Conservation (phyloP, 2,888 invertebrate species). For the Calameuta pallipes region DNA sequence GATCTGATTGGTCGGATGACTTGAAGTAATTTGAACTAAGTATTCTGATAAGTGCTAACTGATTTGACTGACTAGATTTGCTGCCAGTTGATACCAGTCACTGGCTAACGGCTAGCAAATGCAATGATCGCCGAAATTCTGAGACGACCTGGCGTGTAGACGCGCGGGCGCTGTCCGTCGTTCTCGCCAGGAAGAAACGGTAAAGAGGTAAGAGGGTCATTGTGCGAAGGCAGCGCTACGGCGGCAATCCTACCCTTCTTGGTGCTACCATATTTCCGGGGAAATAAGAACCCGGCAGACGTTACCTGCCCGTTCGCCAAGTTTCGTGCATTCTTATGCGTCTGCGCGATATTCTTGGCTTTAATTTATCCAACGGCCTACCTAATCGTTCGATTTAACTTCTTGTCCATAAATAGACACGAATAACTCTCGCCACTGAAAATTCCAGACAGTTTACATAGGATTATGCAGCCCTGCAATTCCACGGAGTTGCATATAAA, state of each 20-base stretch:
- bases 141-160: constrained; percentile 35
- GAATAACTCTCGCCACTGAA: neutral
- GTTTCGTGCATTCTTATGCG: neutral
- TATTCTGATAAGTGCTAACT: neutral
- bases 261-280: neutral
- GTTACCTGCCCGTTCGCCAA: neutral
- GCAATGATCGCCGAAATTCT: constrained; percentile 57
- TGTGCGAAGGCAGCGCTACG: constrained; percentile 23
- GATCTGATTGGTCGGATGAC: neutral
- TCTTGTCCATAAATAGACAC: neutral
- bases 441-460: neutral
- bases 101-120: constrained; percentile 53
- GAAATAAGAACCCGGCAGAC: neutral
- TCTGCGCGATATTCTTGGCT: neutral
- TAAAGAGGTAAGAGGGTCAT: constrained; percentile 47
- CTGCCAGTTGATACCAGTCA: constrained; percentile 10
- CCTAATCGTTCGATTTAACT: neutral
- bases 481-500: neutral
- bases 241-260: neutral
- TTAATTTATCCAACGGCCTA: neutral
- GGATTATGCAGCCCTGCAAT: neutral
- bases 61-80: neutral
- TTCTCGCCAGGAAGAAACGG: constrained; percentile 52
- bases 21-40: neutral
- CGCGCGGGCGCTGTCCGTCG: constrained; percentile 49